Evolutionary conservation across 2,797 vertebrate genomes (phyloP), one percentile per base, ranked within the genome.

Genomic region (Lepidocolaptes lacrymiger): DNA sequence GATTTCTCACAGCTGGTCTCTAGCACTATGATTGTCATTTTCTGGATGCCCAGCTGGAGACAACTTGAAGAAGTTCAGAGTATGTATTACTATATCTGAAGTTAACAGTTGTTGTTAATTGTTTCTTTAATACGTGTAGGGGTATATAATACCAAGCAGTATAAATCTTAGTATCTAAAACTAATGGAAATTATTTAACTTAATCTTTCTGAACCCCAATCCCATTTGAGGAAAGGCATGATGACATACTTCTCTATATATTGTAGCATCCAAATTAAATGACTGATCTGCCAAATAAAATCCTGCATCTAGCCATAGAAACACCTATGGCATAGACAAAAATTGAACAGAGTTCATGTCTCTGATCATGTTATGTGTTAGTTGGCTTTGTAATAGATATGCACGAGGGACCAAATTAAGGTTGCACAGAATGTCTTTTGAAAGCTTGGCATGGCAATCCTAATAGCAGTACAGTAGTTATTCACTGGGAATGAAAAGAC

Each of bases 1-100:
- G 20, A 86, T 91, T 93, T 89, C 76, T 91, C 73, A 86, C 62
- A 91, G 55, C 73, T 85, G 48, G 12, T 85, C 56, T 79, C 74
- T 74, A 41, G 32, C 56, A 41, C 39, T 67, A 1, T 63, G 41
- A 46, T 91, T 85, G 66, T 90, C 27, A 62, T 90, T 88, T 89
- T 95, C 61, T 85, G 58, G 27, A 61, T 85, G 68, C 64, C 61
- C 61, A 89, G 59, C 37, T 91, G 72, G 71, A 93, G 55, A 74
- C 44, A 85, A 61, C 44, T 19, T 82, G 56, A 72, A 74, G 39
- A 87, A 82, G 17, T 87, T 48, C 69, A 82, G 74, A 91, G 26
- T 51, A 63, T 4, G 4, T 21, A 28, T 63, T 52, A n/a, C 28
- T 92, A 4, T 56, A 88, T 34, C 89, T 71, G 59, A 88, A 76